phyloP scores from a whole-genome alignment of 2,888 invertebrate genomes.

The Agrypnus murinus region DNA sequence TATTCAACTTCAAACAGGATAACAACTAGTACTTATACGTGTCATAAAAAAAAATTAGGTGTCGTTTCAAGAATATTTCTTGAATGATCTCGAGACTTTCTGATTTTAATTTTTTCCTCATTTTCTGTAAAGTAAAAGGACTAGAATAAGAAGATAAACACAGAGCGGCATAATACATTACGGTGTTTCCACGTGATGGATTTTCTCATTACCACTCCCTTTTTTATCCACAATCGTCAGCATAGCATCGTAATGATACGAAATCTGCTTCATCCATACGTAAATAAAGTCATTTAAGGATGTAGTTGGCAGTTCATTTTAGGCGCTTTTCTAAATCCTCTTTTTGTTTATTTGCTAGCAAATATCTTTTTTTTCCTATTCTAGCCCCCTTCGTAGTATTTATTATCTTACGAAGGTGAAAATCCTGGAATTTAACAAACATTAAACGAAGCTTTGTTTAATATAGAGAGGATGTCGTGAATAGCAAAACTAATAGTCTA shows the following conservation, averaged over 20 bases:
- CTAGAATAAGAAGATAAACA: slow-evolving; percentile 5
- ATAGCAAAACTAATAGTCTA: not conserved
- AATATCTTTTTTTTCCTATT: slow-evolving; percentile 17
- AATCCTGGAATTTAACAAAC: not conserved
- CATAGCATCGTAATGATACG: slow-evolving; percentile 23
- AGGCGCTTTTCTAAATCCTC: slow-evolving; percentile 14
- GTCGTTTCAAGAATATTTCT: too few species aligned
- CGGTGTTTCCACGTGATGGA: slow-evolving; percentile 25
- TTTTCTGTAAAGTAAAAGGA: not conserved
- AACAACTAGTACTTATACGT: too few species aligned
- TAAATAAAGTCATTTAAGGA: slow-evolving; percentile 25
- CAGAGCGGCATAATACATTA: slow-evolving; percentile 5
- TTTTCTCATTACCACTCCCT: slow-evolving; percentile 26
- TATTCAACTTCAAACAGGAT: too few species aligned
- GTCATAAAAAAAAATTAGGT: too few species aligned
- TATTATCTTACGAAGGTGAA: not conserved
- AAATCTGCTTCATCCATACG: slow-evolving; percentile 24
- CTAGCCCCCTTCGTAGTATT: not conserved
- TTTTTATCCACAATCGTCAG: slow-evolving; percentile 17
- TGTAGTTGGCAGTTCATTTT: slow-evolving; percentile 25
- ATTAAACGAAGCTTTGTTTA: slow-evolving; percentile 1
- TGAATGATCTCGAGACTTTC: too few species aligned
- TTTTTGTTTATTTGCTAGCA: slow-evolving; percentile 14
- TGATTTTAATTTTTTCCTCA: slow-evolving; percentile 10
- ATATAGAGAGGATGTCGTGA: not conserved